Base-by-base conservation (phyloP, 2,113 vertebrate species). In the Eolophus roseicapilla region DNA sequence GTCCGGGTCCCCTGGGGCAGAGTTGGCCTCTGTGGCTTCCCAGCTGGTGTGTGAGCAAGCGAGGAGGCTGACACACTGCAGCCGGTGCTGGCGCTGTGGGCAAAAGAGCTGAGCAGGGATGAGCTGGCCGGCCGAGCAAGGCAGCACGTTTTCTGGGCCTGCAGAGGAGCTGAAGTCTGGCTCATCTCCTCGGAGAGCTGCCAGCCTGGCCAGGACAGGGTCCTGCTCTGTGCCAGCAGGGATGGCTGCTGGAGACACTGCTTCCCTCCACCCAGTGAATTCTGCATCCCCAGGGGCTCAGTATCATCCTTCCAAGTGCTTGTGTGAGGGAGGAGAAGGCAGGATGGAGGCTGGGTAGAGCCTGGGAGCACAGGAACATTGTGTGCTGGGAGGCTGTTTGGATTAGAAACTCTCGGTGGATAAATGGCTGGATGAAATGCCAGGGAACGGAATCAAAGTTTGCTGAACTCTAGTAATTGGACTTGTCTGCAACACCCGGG, bases 311-410 rank as follows among this genome's bases (percentile, higher is more conserved):
- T 31, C 63, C 23, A 11, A 90, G 35, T 43, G 57, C 69, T 81
- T 0, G 1, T 84, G 62, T 82, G 63, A 95, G 73, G 69, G 82
- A 95, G 65, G 79, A 78, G 21, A 62, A 69, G 57, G 82, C 86
- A 79, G 52, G 28, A 71, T 3, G 5, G 90, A 82, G 76, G 80
- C 80, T 90, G 93, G 69, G 64, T 90, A 95, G 69, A 80, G 90
- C 73, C 88, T 25, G 43, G 62, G 80, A 94, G 69, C 35, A 2
- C 83, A 33, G 83, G 96, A 96, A 95, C 95, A 92, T 94, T 1
- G 3, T 95, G 95, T 96, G 91, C 96, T 95, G 81, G 88, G 92
- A 95, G 74, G 88, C 88, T 92, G 91, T 96, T 96, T 96, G 93
- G 90, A 95, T 96, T 93, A 96, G 91, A 93, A 94, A 79, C 95